Evolutionary conservation across 2,113 vertebrate species (phyloP).

Genomic region (Hystrix cristata): DNA sequence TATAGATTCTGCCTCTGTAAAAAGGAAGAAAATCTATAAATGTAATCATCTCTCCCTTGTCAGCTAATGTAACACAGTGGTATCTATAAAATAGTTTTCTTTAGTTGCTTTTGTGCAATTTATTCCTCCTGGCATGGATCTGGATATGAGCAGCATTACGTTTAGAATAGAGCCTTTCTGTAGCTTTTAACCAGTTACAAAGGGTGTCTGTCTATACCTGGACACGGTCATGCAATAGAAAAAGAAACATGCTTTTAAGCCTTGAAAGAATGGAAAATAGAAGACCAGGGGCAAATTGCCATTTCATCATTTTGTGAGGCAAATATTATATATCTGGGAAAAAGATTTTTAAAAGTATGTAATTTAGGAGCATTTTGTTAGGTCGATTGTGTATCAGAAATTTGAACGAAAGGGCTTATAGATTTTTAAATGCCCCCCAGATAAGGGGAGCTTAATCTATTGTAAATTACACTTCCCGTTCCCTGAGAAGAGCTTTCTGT

Average conservation of each 20-base stretch:
- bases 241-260: slow-evolving; percentile 53
- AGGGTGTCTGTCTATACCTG: slow-evolving; percentile 39
- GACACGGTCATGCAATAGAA: slow-evolving; percentile 74
- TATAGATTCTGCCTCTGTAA: slow-evolving; percentile 74
- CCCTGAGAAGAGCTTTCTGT: slow-evolving; percentile 66
- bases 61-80: slow-evolving; percentile 74
- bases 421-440: slow-evolving; percentile 78
- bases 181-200: slow-evolving; percentile 76
- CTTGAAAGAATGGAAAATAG: slow-evolving; percentile 71
- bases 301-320: slow-evolving; percentile 72
- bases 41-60: slow-evolving; percentile 77
- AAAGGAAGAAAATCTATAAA: slow-evolving; percentile 79
- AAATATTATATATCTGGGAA: slow-evolving; percentile 80
- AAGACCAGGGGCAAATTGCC: slow-evolving; percentile 67
- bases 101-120: slow-evolving; percentile 76
- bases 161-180: slow-evolving; percentile 75
- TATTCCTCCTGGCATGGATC: slow-evolving; percentile 66
- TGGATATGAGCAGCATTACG: slow-evolving; percentile 67
- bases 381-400: slow-evolving; percentile 72
- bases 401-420: slow-evolving; percentile 72
- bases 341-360: slow-evolving; percentile 64
- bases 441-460: slow-evolving; percentile 67
- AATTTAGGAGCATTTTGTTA: slow-evolving; percentile 81
- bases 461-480: slow-evolving; percentile 74
- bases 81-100: slow-evolving; percentile 73